These are phyloP conservation scores for Grantiella picta DNA, from an alignment of 2,113 vertebrate genomes.

Conservation along the genomic window DNA sequence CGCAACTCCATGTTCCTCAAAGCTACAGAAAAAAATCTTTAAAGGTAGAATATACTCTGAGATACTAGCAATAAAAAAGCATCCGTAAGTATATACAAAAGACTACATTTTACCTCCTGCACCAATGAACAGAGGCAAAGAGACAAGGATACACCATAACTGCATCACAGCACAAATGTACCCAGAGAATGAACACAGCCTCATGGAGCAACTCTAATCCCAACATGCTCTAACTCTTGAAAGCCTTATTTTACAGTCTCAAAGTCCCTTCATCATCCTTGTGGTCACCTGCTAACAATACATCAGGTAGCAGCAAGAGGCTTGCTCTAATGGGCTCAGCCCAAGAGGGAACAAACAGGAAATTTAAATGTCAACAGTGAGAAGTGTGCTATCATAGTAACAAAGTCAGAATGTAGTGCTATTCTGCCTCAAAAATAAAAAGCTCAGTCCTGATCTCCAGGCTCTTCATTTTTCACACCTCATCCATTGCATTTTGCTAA, in stretches of 20 bases:
- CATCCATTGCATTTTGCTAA: neutral
- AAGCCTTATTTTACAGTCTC: rapidly evolving
- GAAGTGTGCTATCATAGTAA: neutral
- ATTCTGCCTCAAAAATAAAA: neutral
- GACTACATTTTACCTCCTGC: neutral
- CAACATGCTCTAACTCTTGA: neutral
- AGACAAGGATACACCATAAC: neutral
- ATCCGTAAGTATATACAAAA: neutral
- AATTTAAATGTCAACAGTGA: neutral
- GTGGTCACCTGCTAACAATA: neutral
- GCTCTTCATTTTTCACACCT: neutral
- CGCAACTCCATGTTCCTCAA: neutral
- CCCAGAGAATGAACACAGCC: rapidly evolving
- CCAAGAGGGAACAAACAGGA: neutral
- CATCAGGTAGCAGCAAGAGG: neutral
- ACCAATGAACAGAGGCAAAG: neutral
- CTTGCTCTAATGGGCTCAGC: neutral
- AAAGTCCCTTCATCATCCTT: neutral
- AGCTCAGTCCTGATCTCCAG: neutral
- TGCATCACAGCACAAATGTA: neutral
- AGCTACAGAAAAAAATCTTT: neutral
- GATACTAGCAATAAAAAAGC: neutral
- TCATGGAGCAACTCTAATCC: neutral
- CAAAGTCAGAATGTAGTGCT: neutral
- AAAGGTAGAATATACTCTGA: neutral